Conservation (phyloP, 2,113 vertebrate species). For the Pterocles gutturalis region DNA sequence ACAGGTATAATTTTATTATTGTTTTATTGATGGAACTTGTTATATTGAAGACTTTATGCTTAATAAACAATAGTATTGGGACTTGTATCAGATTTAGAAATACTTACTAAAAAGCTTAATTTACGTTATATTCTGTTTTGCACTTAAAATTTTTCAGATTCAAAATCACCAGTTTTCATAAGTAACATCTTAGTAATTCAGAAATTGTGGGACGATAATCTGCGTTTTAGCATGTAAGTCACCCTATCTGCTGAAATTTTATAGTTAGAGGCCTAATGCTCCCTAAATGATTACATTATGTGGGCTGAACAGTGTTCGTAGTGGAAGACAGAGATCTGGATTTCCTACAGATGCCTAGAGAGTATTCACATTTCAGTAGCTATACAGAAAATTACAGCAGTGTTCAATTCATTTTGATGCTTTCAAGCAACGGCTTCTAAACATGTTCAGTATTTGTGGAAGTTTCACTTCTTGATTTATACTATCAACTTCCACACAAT, state of each 20-base stretch:
- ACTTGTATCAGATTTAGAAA: background rate
- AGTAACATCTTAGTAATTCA: background rate
- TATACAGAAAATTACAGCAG: background rate
- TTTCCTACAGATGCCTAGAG: background rate
- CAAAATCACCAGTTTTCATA: background rate
- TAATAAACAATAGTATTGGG: background rate
- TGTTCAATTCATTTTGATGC: background rate
- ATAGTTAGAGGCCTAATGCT: background rate
- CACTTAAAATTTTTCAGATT: background rate
- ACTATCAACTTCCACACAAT: background rate
- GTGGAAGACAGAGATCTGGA: background rate
- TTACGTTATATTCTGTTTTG: background rate
- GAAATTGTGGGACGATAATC: background rate
- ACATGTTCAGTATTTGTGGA: background rate
- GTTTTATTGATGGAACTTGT: background rate
- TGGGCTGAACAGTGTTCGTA: rapidly evolving
- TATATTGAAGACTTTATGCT: background rate
- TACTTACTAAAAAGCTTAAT: background rate
- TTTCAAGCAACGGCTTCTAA: background rate
- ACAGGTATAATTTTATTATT: background rate
- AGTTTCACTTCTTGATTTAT: background rate
- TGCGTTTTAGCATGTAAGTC: background rate
- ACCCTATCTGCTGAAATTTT: background rate
- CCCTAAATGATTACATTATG: background rate
- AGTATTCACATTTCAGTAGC: background rate